These are phyloP conservation scores for Pararge aegeria DNA, from an alignment of 1,140 invertebrate species.

Conservation along the genomic window DNA sequence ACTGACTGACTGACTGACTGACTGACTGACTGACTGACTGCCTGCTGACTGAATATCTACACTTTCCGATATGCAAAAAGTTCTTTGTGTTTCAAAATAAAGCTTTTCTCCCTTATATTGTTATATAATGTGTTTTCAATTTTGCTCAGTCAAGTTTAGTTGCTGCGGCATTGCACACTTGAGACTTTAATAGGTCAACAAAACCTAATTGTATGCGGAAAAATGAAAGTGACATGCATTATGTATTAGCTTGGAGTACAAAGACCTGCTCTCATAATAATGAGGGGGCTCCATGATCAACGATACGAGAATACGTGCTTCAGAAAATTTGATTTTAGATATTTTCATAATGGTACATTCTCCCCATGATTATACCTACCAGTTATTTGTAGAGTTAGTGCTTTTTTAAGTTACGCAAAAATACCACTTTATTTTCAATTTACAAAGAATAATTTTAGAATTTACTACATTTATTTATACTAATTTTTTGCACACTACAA, in stretches of 20 bases:
- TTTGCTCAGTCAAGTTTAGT: background rate
- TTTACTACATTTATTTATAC: no score
- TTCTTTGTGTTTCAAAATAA: no score
- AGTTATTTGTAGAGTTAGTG: no score
- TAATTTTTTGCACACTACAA: no score
- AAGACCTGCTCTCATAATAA: slow-evolving; percentile 10
- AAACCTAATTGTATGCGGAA: slow-evolving; percentile 17
- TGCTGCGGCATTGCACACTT: background rate
- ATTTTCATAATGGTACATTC: slow-evolving; percentile 1
- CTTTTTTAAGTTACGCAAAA: background rate
- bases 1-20: no score
- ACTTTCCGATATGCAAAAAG: no score
- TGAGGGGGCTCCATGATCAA: slow-evolving; percentile 11
- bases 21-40: no score
- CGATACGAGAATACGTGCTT: slow-evolving; percentile 13
- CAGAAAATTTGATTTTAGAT: slow-evolving; percentile 4
- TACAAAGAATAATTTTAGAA: no score
- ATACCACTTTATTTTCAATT: no score
- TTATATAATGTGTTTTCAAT: slow-evolving; percentile 1
- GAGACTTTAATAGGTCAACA: slow-evolving; percentile 15
- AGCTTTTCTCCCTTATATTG: no score
- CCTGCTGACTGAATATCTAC: no score
- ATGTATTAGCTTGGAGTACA: slow-evolving; percentile 9
- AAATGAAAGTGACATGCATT: slow-evolving; percentile 18
- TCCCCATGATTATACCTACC: background rate